phyloP scores from a whole-genome alignment of 53 echinoderm and acorn worm genomes.

The Actinopyga echinites region DNA sequence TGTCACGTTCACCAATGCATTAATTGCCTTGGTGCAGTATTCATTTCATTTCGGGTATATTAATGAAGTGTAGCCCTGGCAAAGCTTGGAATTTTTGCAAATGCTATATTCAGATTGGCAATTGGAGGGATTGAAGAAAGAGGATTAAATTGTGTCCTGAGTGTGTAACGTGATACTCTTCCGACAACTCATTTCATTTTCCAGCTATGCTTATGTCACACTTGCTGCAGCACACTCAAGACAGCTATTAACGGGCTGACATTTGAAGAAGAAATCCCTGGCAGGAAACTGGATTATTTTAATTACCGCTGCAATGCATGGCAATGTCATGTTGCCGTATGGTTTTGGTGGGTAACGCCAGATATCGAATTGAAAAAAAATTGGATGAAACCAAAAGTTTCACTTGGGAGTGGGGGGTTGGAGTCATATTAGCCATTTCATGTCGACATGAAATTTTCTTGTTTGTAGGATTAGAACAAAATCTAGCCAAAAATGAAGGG shows the following conservation, averaged over 20 bases:
- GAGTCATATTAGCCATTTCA: too few species aligned
- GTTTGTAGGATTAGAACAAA: too few species aligned
- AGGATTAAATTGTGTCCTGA: conserved; percentile 42
- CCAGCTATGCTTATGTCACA: conserved; percentile 17
- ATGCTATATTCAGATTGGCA: conserved; percentile 35
- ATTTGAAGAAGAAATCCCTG: neutral
- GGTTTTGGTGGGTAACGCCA: too few species aligned
- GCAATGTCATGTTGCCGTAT: neutral
- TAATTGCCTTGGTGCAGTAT: conserved; percentile 28
- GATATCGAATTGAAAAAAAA: too few species aligned
- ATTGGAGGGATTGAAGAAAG: conserved; percentile 18
- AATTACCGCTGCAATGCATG: conserved; percentile 19
- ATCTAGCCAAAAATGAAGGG: too few species aligned
- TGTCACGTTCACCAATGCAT: conserved; percentile 38
- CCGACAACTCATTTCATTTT: conserved; percentile 36
- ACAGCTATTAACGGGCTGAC: conserved; percentile 31
- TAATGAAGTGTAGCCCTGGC: conserved; percentile 38
- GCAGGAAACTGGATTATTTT: conserved; percentile 18
- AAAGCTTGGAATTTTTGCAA: conserved; percentile 14
- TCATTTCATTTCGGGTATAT: conserved; percentile 36
- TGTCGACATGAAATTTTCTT: too few species aligned
- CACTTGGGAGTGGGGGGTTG: too few species aligned
- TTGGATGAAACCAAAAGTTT: too few species aligned
- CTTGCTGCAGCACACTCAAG: conserved; percentile 3
- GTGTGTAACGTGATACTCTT: conserved; percentile 31